Percentiles rank a stretch among this genome's conserved stretches.
Evolutionary conservation across 1,140 invertebrate genomes (phyloP).

Genomic region (Drosophila ogumai): DNA sequence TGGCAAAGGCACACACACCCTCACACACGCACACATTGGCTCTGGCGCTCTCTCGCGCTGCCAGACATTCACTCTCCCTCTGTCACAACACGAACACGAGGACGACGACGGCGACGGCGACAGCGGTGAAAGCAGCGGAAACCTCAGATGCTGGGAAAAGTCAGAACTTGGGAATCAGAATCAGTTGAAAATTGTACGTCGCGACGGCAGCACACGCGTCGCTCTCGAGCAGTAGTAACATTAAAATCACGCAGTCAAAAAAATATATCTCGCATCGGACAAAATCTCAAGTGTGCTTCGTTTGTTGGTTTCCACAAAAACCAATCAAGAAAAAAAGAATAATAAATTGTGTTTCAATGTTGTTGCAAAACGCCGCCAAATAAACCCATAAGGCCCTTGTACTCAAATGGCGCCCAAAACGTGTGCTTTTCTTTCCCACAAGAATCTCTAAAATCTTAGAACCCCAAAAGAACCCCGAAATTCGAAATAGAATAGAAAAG

Average conservation of each 20-base stretch:
- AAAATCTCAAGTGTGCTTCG: slow-evolving; percentile 9
- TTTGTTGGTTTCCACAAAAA: not conserved
- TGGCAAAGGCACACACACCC: slow-evolving; percentile 50
- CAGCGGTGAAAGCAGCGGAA: slow-evolving; percentile 42
- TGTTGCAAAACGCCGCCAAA: slow-evolving; percentile 5
- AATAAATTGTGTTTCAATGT: slow-evolving; percentile 15
- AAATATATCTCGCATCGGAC: slow-evolving; percentile 27
- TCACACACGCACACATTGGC: slow-evolving; percentile 11
- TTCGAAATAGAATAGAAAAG: slow-evolving; percentile 7
- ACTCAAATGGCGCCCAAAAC: slow-evolving; percentile 16
- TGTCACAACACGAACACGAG: slow-evolving; percentile 40
- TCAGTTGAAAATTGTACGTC: slow-evolving; percentile 82
- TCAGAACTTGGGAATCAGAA: slow-evolving; percentile 54
- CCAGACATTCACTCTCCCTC: slow-evolving; percentile 17
- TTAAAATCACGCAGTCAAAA: slow-evolving; percentile 64
- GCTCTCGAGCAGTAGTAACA: slow-evolving; percentile 66
- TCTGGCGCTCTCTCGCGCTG: slow-evolving; percentile 23
- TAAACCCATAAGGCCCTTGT: slow-evolving; percentile 7
- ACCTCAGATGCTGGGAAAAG: slow-evolving; percentile 46
- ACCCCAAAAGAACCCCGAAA: slow-evolving; percentile 18
- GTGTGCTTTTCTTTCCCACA: slow-evolving; percentile 4
- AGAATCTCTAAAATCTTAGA: not conserved
- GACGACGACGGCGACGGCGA: slow-evolving; percentile 19
- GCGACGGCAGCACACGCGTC: slow-evolving; percentile 84
- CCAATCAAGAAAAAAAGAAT: not conserved